phyloP scores from a whole-genome alignment of 2,888 invertebrate species.

The Drosophila heteroneura region DNA sequence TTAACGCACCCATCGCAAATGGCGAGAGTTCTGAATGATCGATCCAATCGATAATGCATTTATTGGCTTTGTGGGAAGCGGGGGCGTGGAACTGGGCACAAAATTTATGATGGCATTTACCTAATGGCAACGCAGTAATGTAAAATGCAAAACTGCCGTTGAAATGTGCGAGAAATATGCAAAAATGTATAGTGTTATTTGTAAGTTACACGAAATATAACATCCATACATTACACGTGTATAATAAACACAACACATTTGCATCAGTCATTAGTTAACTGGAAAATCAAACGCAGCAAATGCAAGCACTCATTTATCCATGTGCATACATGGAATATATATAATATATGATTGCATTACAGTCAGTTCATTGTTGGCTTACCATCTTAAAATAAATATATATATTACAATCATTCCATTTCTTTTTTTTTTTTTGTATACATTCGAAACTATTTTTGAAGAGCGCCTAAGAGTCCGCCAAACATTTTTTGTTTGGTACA shows the following conservation, averaged over 20 bases:
- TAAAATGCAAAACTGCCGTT: slow-evolving; percentile 44
- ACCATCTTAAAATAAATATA: not conserved
- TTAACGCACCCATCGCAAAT: not conserved
- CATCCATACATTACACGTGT: slow-evolving; percentile 36
- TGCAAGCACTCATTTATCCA: not conserved
- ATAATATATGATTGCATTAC: not conserved
- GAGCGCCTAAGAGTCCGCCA: slow-evolving; percentile 7
- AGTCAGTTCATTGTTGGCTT: not conserved
- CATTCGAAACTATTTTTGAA: not conserved
- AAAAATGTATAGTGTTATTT: slow-evolving; percentile 72
- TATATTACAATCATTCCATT: not conserved
- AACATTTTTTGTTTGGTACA: not conserved
- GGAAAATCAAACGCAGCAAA: not conserved
- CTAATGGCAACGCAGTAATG: slow-evolving; percentile 61
- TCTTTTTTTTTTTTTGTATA: not conserved
- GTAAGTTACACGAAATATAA: slow-evolving; percentile 73
- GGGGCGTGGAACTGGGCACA: slow-evolving; percentile 22
- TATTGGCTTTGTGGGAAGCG: slow-evolving; percentile 53
- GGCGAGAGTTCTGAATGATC: slow-evolving; percentile 18
- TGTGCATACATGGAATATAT: not conserved
- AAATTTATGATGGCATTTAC: slow-evolving; percentile 76
- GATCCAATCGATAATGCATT: slow-evolving; percentile 60
- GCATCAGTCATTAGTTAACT: slow-evolving; percentile 22
- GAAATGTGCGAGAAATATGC: slow-evolving; percentile 37
- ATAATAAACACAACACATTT: slow-evolving; percentile 11